Percentiles rank a stretch among this genome's conserved stretches.
These are phyloP conservation scores for Sciaenops ocellatus DNA, from an alignment of 2,797 vertebrate genomes.

Conservation along the genomic window DNA sequence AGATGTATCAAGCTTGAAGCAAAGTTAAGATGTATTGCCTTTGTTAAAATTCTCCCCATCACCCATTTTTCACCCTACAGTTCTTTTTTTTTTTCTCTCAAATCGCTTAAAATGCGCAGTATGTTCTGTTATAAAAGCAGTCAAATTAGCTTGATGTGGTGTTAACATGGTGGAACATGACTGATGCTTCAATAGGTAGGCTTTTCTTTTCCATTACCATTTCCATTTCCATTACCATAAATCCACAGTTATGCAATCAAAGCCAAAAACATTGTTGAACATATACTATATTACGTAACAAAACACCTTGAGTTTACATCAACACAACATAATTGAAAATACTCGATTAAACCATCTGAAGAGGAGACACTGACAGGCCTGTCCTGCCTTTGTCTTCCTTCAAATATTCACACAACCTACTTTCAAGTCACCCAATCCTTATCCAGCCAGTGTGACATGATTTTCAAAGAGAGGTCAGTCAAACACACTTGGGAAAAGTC, in stretches of 20 bases:
- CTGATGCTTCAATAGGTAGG: background rate
- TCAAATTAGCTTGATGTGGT: constrained; percentile 20
- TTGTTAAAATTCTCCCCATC: constrained; percentile 52
- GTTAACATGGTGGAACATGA: constrained; percentile 6
- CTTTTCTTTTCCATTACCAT: too few relatives aligned
- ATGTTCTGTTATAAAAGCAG: constrained; percentile 26
- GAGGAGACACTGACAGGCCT: background rate
- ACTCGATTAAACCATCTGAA: constrained; percentile 1
- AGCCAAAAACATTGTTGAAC: background rate
- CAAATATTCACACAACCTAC: constrained; percentile 6
- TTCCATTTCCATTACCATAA: too few relatives aligned
- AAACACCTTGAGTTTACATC: constrained; percentile 9
- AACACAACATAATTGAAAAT: constrained; percentile 1
- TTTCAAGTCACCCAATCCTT: constrained; percentile 17
- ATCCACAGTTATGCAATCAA: background rate
- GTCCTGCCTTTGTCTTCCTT: constrained; percentile 8
- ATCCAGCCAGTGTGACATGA: background rate
- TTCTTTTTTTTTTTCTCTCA: constrained; percentile 26
- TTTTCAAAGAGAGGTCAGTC: constrained; percentile 36
- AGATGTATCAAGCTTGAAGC: constrained; percentile 62
- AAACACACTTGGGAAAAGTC: constrained; percentile 32
- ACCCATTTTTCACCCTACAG: constrained; percentile 16
- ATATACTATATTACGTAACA: background rate
- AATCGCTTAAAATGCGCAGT: constrained; percentile 19
- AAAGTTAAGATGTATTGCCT: constrained; percentile 54